phyloP scores from a whole-genome alignment of 2,888 invertebrate species.

The Oscheius sp. region DNA sequence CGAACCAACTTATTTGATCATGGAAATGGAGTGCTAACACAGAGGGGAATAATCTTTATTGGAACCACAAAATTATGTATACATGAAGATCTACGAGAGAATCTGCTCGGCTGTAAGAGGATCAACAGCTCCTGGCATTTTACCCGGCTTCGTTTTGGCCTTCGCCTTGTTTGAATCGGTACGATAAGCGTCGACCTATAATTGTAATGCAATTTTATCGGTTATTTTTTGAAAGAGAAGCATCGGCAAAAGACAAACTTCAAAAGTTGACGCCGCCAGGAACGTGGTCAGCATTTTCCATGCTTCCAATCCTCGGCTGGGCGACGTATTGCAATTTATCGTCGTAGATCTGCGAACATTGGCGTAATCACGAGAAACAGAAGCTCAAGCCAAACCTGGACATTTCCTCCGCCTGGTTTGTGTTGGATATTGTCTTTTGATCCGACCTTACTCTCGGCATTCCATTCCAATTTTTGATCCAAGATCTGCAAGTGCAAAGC shows the following conservation, averaged over 20 bases:
- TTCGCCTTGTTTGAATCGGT: neutral
- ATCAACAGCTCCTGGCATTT: constrained; percentile 51
- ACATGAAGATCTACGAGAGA: constrained; percentile 11
- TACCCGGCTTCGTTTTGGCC: constrained; percentile 23
- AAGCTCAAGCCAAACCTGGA: constrained; percentile 77
- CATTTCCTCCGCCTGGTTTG: constrained; percentile 85
- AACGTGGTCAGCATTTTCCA: constrained; percentile 83
- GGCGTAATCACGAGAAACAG: too few species aligned
- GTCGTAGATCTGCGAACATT: constrained; percentile 43
- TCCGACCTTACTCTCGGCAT: constrained; percentile 82
- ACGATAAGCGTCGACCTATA: constrained; percentile 10
- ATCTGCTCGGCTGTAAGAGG: constrained; percentile 50
- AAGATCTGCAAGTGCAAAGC: constrained; percentile 43
- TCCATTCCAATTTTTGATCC: constrained; percentile 48
- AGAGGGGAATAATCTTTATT: too few species aligned
- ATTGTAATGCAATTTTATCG: neutral
- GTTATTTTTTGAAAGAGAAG: neutral
- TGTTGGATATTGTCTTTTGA: constrained; percentile 87
- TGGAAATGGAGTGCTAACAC: too few species aligned
- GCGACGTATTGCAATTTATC: constrained; percentile 44
- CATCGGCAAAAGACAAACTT: neutral
- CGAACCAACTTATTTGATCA: too few species aligned
- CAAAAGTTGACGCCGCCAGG: constrained; percentile 81
- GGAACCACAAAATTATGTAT: too few species aligned
- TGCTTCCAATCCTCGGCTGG: constrained; percentile 83